Evolutionary conservation across 2,888 invertebrate species (phyloP), one percentile per base, ranked within the genome.

Genomic region (Drosophila colorata): DNA sequence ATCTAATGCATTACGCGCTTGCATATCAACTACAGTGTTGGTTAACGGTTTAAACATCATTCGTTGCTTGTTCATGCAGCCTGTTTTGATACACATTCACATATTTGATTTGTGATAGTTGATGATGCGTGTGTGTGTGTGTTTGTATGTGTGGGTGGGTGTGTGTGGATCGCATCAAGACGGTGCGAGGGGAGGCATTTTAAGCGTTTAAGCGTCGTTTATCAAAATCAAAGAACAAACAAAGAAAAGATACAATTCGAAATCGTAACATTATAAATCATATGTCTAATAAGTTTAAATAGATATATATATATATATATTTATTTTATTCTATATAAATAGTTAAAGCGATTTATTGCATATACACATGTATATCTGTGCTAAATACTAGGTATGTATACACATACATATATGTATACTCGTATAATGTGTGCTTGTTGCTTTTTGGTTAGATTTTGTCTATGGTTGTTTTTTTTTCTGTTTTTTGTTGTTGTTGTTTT

Each of bases 1-100:
- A 31, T 46, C 44, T 75, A 57, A 47, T 55, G 48, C 51, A 16
- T 28, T 37, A 37, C 40, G 37, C 23, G 47, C 5, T 58, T 52
- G 66, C 65, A 61, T 77, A 61, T 51, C 57, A 67, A 53, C 71
- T 75, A 80, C 66, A 59, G 77, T 69, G 72, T 76, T 77, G 48
- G 59, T 60, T 58, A 71, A 71, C 56, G 44, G 58, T 49, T 79
- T 69, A 80, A 73, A 72, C 76, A 65, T 90, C 87, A 73, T 75
- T 86, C 63, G 84, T 84, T 78, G 84, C 71, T 74, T 85, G 82
- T 71, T 90, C 90, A 90, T 90, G 91, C 90, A 90, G 83, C 87
- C 90, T 90, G 69, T 65, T 55, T 60, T 65, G 23, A 33, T 18
- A 38, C 23, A 40, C 53, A 53, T 23, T 37, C 40, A 16, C 44